Base-by-base conservation (phyloP, 2,888 invertebrate species). In the Lepidonotus clava region DNA sequence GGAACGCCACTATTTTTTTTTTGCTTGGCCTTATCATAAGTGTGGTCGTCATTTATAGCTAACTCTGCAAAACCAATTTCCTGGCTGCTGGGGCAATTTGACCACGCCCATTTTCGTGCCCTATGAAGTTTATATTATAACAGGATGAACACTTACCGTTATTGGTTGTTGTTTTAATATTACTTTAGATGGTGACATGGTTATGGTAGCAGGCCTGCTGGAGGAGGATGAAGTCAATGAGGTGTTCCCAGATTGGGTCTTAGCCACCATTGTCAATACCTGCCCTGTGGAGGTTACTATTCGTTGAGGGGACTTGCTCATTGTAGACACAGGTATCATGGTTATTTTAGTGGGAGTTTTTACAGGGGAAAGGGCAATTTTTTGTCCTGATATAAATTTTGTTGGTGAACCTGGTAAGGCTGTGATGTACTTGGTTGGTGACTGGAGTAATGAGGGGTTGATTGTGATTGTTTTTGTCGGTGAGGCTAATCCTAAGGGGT, bases 401-500 rank as follows among this genome's bases (percentile, higher is more conserved):
- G 85, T 83, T 38, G 87, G 87, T 36, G 87, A 86, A 6, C 67
- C 61, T 32, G 83, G 77, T 32, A 56, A 38, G 6, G 56, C 41
- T 0, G 67, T 56, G 18, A 88, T 66, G 14, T 89, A 89, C 85
- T 92, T 92, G 34, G 89, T 89, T 2, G 93, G 91, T 18, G 93
- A 92, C 24, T 91, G 87, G 36, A 92, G 89, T 40, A 92, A 92
- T 77, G 96, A 96, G 92, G 96, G 96, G 56, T 96, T 95, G 84
- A 96, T 93, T 18, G 96, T 96, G 77, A 96, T 95, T 0, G 96
- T 96, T 93, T 96, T 96, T 6, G 96, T 93, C 18, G 94, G 93
- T 53, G 93, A 92, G 0, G 41, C 46, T 34, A 80, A 34, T 1
- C 80, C 80, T 6, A 80, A 18, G 4, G 80, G 0, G 24, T 71